Evolutionary conservation across 2,113 vertebrate genomes (phyloP), one percentile per base, ranked within the genome.

Genomic region (Cheirogaleus medius): DNA sequence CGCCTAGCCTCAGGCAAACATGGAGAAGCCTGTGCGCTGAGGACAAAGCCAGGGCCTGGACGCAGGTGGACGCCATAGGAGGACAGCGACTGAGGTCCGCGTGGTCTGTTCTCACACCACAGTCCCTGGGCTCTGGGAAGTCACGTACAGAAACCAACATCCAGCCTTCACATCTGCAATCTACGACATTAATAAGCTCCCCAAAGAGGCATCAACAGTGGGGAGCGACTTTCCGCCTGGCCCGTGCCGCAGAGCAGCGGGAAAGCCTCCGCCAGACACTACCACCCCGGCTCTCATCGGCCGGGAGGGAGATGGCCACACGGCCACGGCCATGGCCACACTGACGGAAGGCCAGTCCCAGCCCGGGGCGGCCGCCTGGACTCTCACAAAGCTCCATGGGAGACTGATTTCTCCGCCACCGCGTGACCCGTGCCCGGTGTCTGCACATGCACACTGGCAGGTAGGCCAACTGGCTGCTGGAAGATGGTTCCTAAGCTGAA

Each of bases 351-450:
- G 39, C 25, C 11, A 23, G 39, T 23, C 71, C 25, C 3, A 13
- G 69, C 69, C 82, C 37, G 12, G 12, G 85, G 25, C 20, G 27
- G 49, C 69, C 39, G 15, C 39, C 52, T 49, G 52, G 52, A 42
- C 1, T 0, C 71, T 8, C 9, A 4, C 14, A 63, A 54, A 44
- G 34, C 64, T 34, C 54, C 13, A 0, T 18, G 23, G 54, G 54
- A 7, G n/a, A n/a, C n/a, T 6, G 27, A 27, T 5, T 15, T 10
- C 20, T 3, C 15, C 12, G 60, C 69, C 39, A 37, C 25, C 0
- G 12, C 13, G 10, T 15, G 15, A 60, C 34, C 68, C 4, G 9
- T 4, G 8, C 8, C 68, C 4, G 0, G n/a, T 17, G 25, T 60
- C 69, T 6, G 27, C 69, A 42, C 1, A 1, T 1, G 7, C 42